Evolutionary conservation across 2,797 vertebrate genomes (phyloP), one percentile per base, ranked within the genome.

Genomic region (Chloroceryle inda): DNA sequence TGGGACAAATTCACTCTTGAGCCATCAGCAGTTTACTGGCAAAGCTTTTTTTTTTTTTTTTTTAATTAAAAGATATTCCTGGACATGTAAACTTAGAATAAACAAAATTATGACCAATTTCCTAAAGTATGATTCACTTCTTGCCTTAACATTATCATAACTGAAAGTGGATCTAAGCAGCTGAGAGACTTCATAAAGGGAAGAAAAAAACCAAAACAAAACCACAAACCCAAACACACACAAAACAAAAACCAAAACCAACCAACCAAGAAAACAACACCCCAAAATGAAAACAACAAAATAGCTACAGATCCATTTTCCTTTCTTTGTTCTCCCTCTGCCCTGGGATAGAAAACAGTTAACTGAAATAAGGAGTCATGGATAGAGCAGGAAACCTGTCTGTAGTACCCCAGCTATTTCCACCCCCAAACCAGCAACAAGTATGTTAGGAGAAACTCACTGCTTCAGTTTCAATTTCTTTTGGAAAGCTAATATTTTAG

Each of bases 361-460:
- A 12, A 16, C 5, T 10, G 45, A 45, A 79, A 23, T 2, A 4
- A 84, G 17, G 20, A 66, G 13, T n/a, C 12, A 9, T 10, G 33
- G 0, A 13, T 0, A 37, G 22, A 73, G 55, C 45, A 85, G 27
- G 59, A 67, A 75, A 81, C 11, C 59, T 37, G 6, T 1, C 6
- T 33, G n/a, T 5, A 42, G 45, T 62, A 19, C 10, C 78, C 59
- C 10, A 0, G 1, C 5, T 15, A 61, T 27, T 24, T 21, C 31
- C 21, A 31, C 4, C 37, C 59, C 49, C 5, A 3, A 52, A 35
- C 58, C 24, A 42, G 50, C 12, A 73, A 8, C 2, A 9, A 52
- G 10, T 10, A 44, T 8, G 50, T 75, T 26, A 4, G 13, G 59
- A 77, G 47, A 55, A 75, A 58, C 6, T 13, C 55, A 35, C 0